phyloP scores from a whole-genome alignment of 2,888 invertebrate species.

The Leucophenga montana region DNA sequence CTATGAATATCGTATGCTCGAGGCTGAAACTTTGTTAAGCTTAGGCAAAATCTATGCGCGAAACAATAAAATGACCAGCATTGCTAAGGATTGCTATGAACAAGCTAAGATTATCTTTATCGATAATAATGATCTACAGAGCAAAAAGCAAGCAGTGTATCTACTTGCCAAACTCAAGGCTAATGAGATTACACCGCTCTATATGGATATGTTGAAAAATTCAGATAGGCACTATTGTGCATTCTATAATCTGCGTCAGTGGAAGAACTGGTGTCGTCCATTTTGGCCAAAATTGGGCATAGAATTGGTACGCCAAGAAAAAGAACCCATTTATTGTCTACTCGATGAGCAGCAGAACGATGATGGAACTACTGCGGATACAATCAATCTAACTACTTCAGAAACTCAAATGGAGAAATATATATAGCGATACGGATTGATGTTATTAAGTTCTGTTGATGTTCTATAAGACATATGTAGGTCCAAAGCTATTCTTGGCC shows the following conservation, averaged over 20 bases:
- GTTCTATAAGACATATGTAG: too few species aligned
- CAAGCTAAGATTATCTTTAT: conserved; percentile 60
- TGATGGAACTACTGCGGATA: not conserved
- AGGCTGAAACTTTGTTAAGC: conserved; percentile 54
- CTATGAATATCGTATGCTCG: conserved; percentile 43
- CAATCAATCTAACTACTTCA: too few species aligned
- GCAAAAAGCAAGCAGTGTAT: conserved; percentile 56
- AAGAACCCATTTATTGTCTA: conserved; percentile 51
- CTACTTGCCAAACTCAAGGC: conserved; percentile 63
- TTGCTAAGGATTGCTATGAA: conserved; percentile 56
- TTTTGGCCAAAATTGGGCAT: conserved; percentile 57
- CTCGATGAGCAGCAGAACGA: conserved; percentile 49
- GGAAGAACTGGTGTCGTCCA: conserved; percentile 62
- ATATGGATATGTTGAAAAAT: conserved; percentile 62
- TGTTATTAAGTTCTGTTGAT: too few species aligned
- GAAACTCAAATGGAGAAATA: too few species aligned
- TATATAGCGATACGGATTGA: too few species aligned
- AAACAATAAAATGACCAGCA: conserved; percentile 45
- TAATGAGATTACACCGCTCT: conserved; percentile 61
- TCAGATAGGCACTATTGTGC: conserved; percentile 50
- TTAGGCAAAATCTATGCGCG: conserved; percentile 57
- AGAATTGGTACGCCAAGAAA: conserved; percentile 53
- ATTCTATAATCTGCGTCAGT: conserved; percentile 57
- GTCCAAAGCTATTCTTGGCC: too few species aligned
- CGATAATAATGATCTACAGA: conserved; percentile 52